phyloP scores from a whole-genome alignment of 2,888 invertebrate species.

The Drosophila imparisetae region DNA sequence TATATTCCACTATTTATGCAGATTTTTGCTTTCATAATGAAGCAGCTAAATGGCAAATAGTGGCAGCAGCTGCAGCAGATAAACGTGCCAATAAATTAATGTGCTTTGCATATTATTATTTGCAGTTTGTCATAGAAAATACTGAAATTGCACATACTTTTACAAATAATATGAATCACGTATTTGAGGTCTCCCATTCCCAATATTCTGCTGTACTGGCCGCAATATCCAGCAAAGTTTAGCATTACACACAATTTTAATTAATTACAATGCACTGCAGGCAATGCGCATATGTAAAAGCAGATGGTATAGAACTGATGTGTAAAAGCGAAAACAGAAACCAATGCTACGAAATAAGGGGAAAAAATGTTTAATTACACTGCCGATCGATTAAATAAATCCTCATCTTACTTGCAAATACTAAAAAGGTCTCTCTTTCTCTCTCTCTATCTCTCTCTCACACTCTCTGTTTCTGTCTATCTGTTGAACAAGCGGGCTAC shows the following conservation, averaged over 20 bases:
- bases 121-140: slow-evolving; percentile 55
- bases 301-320: slow-evolving; percentile 41
- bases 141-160: slow-evolving; percentile 30
- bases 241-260: slow-evolving; percentile 70
- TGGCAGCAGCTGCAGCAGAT: slow-evolving; percentile 53
- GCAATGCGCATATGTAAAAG: slow-evolving; percentile 72
- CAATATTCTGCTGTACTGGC: slow-evolving; percentile 37
- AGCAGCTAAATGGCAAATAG: slow-evolving; percentile 14
- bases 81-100: slow-evolving; percentile 78
- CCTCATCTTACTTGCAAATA: slow-evolving; percentile 4
- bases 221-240: slow-evolving; percentile 57
- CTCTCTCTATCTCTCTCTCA: not conserved
- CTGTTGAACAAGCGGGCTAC: not conserved
- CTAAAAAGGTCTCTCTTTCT: not conserved
- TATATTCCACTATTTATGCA: slow-evolving; percentile 56
- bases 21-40: slow-evolving; percentile 56
- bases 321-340: slow-evolving; percentile 34
- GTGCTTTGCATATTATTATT: slow-evolving; percentile 73
- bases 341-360: slow-evolving; percentile 34
- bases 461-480: not conserved
- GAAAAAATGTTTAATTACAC: slow-evolving; percentile 35
- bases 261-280: slow-evolving; percentile 63
- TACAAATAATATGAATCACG: slow-evolving; percentile 30
- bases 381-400: slow-evolving; percentile 43
- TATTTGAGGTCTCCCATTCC: slow-evolving; percentile 7